Conservation (phyloP, 1,140 invertebrate genomes). For the Acromyrmex echinatior region DNA sequence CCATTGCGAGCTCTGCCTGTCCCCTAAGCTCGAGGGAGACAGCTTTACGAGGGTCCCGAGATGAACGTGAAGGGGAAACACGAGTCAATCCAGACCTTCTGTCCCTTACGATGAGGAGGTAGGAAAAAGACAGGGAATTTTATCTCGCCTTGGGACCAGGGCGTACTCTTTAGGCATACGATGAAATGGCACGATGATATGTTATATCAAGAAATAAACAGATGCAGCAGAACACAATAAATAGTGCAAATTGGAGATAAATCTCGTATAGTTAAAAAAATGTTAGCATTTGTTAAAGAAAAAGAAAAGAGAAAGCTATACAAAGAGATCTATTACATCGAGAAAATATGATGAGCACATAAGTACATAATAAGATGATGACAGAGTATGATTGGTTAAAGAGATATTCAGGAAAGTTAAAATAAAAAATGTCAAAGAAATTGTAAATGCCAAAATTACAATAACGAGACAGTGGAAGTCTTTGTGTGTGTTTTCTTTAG, state of each 20-base stretch:
- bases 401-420: background rate
- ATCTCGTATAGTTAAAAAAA: background rate
- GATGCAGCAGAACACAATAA: background rate
- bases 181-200: constrained; percentile 23
- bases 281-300: background rate
- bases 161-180: constrained; percentile 25
- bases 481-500: background rate
- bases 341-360: background rate
- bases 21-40: constrained; percentile 55
- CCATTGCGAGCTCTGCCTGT: constrained; percentile 21
- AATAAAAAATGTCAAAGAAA: background rate
- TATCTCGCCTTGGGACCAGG: constrained; percentile 38
- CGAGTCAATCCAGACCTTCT: constrained; percentile 59
- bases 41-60: constrained; percentile 62
- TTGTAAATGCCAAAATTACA: background rate
- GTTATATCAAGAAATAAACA: constrained; percentile 23
- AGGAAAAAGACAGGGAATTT: constrained; percentile 27
- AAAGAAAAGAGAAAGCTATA: background rate
- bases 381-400: background rate
- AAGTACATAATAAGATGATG: background rate
- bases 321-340: background rate
- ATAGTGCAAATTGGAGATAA: background rate
- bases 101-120: background rate
- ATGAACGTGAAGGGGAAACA: constrained; percentile 61
- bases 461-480: background rate